These are phyloP conservation scores for Melanostoma mellinum DNA, from an alignment of 2,888 invertebrate species.

Conservation along the genomic window DNA sequence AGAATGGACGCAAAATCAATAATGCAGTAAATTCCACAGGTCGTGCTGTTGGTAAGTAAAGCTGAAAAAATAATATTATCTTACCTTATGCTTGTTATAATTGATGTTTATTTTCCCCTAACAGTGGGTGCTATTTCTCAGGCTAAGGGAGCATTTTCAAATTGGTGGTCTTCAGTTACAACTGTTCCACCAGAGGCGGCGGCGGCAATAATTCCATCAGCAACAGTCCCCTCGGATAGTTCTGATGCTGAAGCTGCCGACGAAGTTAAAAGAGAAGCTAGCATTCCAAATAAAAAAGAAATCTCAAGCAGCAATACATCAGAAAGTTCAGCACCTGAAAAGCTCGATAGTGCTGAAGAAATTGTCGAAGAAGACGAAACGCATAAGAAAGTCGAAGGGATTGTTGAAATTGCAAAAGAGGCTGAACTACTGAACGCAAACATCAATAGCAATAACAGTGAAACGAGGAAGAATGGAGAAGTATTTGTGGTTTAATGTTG, in stretches of 20 bases:
- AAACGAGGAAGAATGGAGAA: constrained; percentile 68
- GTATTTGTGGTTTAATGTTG: constrained; percentile 76
- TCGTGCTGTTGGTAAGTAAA: constrained; percentile 88
- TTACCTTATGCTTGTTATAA: not conserved
- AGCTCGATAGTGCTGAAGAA: constrained; percentile 76
- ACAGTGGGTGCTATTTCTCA: constrained; percentile 93
- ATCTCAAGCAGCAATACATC: constrained; percentile 30
- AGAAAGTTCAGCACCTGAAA: constrained; percentile 71
- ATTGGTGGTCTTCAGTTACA: constrained; percentile 91
- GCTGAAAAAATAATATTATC: no score
- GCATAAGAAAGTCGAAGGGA: constrained; percentile 76
- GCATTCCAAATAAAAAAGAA: constrained; percentile 43
- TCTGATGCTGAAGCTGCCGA: constrained; percentile 55
- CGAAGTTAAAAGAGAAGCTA: constrained; percentile 33
- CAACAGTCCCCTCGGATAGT: constrained; percentile 50
- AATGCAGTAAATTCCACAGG: constrained; percentile 96
- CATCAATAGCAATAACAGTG: constrained; percentile 18
- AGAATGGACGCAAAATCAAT: constrained; percentile 95
- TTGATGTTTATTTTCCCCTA: constrained; percentile 78
- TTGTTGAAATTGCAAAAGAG: constrained; percentile 81
- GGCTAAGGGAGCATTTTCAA: constrained; percentile 92
- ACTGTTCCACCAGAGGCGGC: constrained; percentile 82
- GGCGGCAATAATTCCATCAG: constrained; percentile 31
- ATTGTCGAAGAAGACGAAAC: constrained; percentile 47
- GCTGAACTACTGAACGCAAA: constrained; percentile 79